A percentile compares a stretch with the other conserved stretches of the same genome.
phyloP scores from a whole-genome alignment of 2,888 invertebrate species.

The Merodon equestris region DNA sequence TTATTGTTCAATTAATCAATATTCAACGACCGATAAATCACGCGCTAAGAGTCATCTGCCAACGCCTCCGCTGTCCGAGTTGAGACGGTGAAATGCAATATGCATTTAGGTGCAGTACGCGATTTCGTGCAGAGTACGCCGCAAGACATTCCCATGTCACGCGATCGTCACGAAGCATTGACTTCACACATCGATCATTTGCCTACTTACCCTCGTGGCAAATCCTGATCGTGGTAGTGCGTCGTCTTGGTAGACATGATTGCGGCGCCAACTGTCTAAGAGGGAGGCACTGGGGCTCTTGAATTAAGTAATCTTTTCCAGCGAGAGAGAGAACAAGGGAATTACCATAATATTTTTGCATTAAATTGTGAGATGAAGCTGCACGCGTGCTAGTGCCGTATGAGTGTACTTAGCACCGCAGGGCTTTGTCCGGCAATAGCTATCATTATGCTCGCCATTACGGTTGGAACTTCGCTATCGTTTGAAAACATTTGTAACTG shows the following conservation, averaged over 20 bases:
- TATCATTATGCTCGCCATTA: too few species aligned
- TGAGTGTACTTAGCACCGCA: too few species aligned
- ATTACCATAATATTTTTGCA: slow-evolving; percentile 49
- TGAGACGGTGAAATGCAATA: too few species aligned
- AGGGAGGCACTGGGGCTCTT: slow-evolving; percentile 17
- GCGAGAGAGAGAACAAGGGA: slow-evolving; percentile 14
- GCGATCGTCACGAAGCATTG: slow-evolving; percentile 46
- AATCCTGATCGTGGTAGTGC: slow-evolving; percentile 14
- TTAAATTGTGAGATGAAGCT: slow-evolving; percentile 13
- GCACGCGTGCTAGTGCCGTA: too few species aligned
- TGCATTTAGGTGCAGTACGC: slow-evolving; percentile 37
- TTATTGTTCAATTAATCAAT: slow-evolving; percentile 47
- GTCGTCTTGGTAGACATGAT: slow-evolving; percentile 5
- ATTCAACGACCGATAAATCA: slow-evolving; percentile 35
- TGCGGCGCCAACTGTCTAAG: slow-evolving; percentile 33
- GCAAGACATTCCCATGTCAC: slow-evolving; percentile 40
- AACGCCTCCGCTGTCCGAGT: slow-evolving; percentile 36
- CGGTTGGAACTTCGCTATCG: too few species aligned
- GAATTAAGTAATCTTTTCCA: slow-evolving; percentile 40
- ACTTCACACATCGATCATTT: slow-evolving; percentile 53
- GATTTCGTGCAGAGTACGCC: background rate
- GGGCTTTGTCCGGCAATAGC: too few species aligned
- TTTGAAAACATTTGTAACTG: too few species aligned
- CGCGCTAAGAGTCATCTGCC: slow-evolving; percentile 39
- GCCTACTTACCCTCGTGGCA: slow-evolving; percentile 19